Evolutionary conservation across 2,113 vertebrate genomes (phyloP).

Genomic region (Mionectes macconnelli): DNA sequence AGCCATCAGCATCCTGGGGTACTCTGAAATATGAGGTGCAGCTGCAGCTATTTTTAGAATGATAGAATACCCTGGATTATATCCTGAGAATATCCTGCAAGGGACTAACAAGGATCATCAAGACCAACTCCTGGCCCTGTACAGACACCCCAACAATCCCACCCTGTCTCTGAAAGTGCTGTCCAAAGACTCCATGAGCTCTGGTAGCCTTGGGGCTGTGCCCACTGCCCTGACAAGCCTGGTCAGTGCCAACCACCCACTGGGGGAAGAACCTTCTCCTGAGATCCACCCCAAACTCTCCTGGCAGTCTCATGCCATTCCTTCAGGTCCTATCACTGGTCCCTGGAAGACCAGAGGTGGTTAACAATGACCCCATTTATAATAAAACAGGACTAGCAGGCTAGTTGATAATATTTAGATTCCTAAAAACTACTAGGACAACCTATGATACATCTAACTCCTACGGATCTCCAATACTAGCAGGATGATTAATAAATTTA

Average conservation of each 20-base stretch:
- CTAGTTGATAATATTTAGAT: background rate
- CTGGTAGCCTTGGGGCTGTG: background rate
- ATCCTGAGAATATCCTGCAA: background rate
- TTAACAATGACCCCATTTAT: background rate
- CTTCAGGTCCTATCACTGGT: background rate
- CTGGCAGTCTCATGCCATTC: background rate
- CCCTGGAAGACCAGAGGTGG: background rate
- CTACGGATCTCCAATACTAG: background rate
- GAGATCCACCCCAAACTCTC: background rate
- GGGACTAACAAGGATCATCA: background rate
- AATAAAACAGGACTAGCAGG: background rate
- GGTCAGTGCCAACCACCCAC: background rate
- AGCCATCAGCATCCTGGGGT: background rate
- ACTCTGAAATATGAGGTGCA: background rate
- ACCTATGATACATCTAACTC: background rate
- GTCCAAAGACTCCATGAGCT: rapidly evolving
- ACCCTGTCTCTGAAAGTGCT: rapidly evolving
- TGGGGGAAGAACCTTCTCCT: rapidly evolving
- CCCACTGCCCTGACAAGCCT: background rate
- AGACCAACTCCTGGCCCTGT: background rate
- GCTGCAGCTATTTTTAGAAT: background rate
- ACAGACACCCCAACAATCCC: background rate
- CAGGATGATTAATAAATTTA: background rate
- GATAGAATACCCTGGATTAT: background rate
- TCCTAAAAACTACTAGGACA: background rate